Base-by-base conservation (phyloP, 1,140 invertebrate species). In the Phymastichus coffea region DNA sequence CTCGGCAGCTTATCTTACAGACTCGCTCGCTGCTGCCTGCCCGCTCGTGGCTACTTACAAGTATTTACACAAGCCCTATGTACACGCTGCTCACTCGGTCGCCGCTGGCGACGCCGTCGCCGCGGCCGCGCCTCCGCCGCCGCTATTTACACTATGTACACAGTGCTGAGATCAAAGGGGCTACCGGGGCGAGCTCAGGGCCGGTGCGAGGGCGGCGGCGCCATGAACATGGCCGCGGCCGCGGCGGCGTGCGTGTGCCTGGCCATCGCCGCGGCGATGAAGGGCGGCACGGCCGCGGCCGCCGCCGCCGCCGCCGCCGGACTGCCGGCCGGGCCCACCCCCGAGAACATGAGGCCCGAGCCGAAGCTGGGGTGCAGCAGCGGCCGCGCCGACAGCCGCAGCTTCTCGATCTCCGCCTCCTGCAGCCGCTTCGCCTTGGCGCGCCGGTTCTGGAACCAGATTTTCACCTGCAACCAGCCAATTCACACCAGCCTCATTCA, bases 381-480 rank as follows among this genome's bases (percentile, higher is more conserved):
- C 4, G 78, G 78, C 47, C 78, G 69, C 38, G 86, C 85, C 33
- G 90, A 89, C 85, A 92, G 87, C 79, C 91, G 89, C 63, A 92
- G 77, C 77, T 93, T 93, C 78, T 94, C 93, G 67, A 95, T 87
- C 84, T 97, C 94, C 30, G 94, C 94, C 77, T 98, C 94, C 75
- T 97, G 94, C 7, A 97, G 83, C 23, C 95, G 85, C 76, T 98
- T 98, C 66, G 92, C 92, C 80, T 98, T 97, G 43, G 95, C 95
- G 38, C 95, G 81, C 9, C 95, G 85, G 77, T 98, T 98, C 87
- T 98, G 95, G 78, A 97, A 98, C 95, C 95, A 98, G 68, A 97
- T 98, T 85, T 97, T 97, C 53, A 95, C 92, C 88, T 93, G 82
- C 33, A 82, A 83, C 63, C 66, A 57, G 47, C 47, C 63, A 93